phyloP scores from a whole-genome alignment of 2,888 invertebrate genomes.

The Clunio marinus region DNA sequence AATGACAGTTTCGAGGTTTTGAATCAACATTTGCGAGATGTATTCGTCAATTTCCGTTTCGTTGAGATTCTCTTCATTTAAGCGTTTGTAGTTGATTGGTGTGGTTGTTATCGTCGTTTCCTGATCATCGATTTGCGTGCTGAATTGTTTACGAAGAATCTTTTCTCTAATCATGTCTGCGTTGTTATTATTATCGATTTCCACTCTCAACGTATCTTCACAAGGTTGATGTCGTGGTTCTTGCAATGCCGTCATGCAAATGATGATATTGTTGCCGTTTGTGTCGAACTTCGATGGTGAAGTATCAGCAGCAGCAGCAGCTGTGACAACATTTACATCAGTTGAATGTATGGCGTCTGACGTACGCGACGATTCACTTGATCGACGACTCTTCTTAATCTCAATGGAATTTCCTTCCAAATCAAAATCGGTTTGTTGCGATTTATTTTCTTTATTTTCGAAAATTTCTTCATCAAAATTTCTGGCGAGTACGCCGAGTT shows the following conservation, averaged over 20 bases:
- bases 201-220: constrained; percentile 41
- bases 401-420: neutral
- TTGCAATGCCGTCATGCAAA: constrained; percentile 42
- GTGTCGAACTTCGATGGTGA: constrained; percentile 35
- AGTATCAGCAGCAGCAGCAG: constrained; percentile 28
- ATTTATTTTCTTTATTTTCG: constrained; percentile 33
- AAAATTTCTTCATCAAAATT: constrained; percentile 25
- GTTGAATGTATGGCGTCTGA: constrained; percentile 33
- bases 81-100: neutral
- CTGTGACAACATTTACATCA: neutral
- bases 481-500: constrained; percentile 17
- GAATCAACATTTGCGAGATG: constrained; percentile 55
- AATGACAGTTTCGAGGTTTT: constrained; percentile 54
- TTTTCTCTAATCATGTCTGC: constrained; percentile 39
- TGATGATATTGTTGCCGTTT: constrained; percentile 42
- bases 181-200: constrained; percentile 35
- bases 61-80: constrained; percentile 22
- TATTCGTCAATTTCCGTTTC: constrained; percentile 53
- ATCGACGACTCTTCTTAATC: neutral
- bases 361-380: constrained; percentile 29
- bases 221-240: constrained; percentile 36
- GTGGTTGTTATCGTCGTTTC: neutral
- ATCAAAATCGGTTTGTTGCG: constrained; percentile 34
- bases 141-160: constrained; percentile 23
- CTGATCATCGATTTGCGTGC: constrained; percentile 24